Evolutionary conservation across 1,140 invertebrate genomes (phyloP).

Genomic region (Camponotus floridanus): DNA sequence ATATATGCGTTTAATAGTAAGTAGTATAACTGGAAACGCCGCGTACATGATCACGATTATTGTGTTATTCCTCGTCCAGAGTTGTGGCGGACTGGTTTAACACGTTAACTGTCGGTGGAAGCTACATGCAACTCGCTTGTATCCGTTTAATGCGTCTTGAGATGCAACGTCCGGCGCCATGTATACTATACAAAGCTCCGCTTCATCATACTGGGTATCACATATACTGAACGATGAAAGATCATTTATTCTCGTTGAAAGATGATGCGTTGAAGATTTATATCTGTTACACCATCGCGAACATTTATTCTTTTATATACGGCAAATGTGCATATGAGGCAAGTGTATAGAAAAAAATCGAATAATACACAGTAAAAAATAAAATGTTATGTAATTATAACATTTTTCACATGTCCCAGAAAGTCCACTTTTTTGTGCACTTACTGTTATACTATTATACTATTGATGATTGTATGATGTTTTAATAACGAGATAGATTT

Average conservation of each 20-base stretch:
- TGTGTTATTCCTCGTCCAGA: conserved; percentile 28
- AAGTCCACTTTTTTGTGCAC: not conserved
- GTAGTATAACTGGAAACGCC: conserved; percentile 3
- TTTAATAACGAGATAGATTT: conserved; percentile 1
- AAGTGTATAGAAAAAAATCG: not conserved
- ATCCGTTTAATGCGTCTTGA: conserved; percentile 56
- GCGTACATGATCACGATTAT: not conserved
- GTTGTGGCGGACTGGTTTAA: conserved; percentile 44
- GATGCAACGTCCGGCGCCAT: conserved; percentile 22
- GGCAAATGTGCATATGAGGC: not conserved
- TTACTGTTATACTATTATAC: not conserved
- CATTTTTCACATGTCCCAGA: too few relatives aligned
- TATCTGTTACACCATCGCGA: not conserved
- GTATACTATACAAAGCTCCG: not conserved
- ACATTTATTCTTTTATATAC: conserved; percentile 36
- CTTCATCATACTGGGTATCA: conserved; percentile 22
- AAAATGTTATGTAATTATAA: too few relatives aligned
- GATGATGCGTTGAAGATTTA: conserved; percentile 49
- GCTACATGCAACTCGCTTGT: conserved; percentile 48
- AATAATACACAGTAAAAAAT: too few relatives aligned
- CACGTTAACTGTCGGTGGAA: conserved; percentile 35
- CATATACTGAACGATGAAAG: conserved; percentile 22
- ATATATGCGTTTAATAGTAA: conserved; percentile 14
- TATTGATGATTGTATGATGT: not conserved
- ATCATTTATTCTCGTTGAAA: conserved; percentile 53